A percentile compares a stretch with the other conserved stretches of the same genome.
Evolutionary conservation across 2,113 vertebrate species (phyloP).

Genomic region (Merops nubicus): DNA sequence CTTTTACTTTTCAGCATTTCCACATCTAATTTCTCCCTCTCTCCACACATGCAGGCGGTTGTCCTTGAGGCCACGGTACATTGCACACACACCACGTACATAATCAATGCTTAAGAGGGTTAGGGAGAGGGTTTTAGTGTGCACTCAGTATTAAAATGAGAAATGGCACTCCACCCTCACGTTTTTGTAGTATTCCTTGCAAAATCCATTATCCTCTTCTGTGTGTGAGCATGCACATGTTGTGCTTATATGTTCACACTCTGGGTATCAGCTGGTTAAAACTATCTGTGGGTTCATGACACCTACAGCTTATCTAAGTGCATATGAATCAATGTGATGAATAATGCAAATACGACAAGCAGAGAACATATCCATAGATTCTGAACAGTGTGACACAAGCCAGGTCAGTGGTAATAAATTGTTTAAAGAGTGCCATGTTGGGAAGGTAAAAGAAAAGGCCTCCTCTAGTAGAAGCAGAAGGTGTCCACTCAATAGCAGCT

Average conservation of each 20-base stretch:
- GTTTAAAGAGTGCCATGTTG: neutral
- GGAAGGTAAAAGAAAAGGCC: neutral
- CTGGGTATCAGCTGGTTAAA: neutral
- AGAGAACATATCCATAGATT: neutral
- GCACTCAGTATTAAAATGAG: neutral
- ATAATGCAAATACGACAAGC: neutral
- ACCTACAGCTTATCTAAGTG: neutral
- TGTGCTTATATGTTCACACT: neutral
- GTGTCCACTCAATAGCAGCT: neutral
- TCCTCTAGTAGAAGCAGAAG: neutral
- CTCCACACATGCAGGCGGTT: neutral
- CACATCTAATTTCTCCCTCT: neutral
- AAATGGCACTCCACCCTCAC: neutral
- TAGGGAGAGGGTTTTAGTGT: neutral
- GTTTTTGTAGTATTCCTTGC: neutral
- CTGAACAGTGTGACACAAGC: neutral
- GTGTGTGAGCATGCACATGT: accelerated
- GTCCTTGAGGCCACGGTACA: neutral
- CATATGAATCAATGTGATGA: neutral
- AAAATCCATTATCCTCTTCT: neutral
- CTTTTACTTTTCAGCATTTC: neutral
- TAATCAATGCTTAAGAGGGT: neutral
- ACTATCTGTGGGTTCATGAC: neutral
- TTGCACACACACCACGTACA: neutral
- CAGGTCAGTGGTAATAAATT: neutral